phyloP scores from a whole-genome alignment of 2,113 vertebrate species.

The Malurus cyaneus region DNA sequence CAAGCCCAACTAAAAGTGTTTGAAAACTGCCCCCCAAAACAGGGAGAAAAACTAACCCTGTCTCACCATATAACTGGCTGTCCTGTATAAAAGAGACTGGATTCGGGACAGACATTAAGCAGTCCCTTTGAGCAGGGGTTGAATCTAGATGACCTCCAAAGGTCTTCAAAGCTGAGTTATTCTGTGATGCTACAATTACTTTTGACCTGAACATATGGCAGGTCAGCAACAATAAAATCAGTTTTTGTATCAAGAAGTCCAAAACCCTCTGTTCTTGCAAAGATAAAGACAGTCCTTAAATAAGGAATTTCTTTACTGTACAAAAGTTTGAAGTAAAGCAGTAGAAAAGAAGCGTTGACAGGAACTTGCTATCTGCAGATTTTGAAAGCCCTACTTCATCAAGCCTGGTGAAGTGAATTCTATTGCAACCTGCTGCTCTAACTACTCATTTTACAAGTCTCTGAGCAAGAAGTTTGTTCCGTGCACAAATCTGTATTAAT shows the following conservation, averaged over 20 bases:
- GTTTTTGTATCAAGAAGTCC: neutral
- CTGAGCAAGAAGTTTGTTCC: neutral
- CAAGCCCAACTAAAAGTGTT: neutral
- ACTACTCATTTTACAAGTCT: neutral
- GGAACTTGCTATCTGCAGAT: neutral
- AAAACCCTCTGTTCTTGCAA: neutral
- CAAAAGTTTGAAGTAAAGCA: neutral
- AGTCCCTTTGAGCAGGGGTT: neutral
- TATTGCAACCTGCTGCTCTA: neutral
- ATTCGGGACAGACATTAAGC: neutral
- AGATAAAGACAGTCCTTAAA: neutral
- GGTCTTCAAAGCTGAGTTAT: neutral
- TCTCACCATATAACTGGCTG: rapidly evolving
- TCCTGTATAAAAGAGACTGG: neutral
- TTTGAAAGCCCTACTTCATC: neutral
- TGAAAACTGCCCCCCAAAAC: neutral
- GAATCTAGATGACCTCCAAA: neutral
- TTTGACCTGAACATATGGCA: neutral
- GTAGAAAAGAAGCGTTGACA: neutral
- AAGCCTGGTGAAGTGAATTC: neutral
- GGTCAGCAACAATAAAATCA: neutral
- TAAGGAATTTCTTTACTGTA: neutral
- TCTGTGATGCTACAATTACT: neutral
- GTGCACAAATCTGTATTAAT: neutral
- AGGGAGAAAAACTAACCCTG: neutral